Evolutionary conservation across 1,140 invertebrate species (phyloP).

Genomic region (Bathynomus jamesi): DNA sequence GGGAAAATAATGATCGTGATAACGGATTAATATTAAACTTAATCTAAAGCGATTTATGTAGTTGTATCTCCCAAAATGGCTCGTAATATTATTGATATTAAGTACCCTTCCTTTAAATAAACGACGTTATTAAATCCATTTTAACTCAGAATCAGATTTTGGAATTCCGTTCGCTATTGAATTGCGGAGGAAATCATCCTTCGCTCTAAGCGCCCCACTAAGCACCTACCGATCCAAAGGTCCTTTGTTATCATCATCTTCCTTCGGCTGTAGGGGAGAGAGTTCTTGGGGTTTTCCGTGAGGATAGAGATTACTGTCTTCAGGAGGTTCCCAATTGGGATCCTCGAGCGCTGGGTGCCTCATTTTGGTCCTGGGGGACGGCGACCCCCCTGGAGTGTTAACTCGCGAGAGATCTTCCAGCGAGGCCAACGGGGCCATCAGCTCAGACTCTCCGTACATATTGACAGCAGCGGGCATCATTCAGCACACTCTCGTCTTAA

Average conservation of each 20-base stretch:
- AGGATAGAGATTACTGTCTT: conserved; percentile 18
- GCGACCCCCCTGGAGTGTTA: conserved; percentile 38
- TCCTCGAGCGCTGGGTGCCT: conserved; percentile 29
- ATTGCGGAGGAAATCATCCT: no score
- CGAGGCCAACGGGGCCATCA: conserved; percentile 38
- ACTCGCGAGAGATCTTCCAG: conserved; percentile 39
- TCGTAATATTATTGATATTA: no score
- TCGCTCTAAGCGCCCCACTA: no score
- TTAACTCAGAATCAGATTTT: no score
- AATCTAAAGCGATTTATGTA: no score
- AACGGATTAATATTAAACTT: no score
- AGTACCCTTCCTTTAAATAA: no score
- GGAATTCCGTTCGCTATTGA: no score
- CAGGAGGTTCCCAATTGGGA: conserved; percentile 33
- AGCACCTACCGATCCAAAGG: conserved; percentile 27
- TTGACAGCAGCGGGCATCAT: neutral
- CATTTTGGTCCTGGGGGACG: conserved; percentile 24
- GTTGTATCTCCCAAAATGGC: no score
- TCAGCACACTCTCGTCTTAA: no score
- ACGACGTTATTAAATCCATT: no score
- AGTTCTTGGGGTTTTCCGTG: conserved; percentile 2
- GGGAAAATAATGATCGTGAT: no score
- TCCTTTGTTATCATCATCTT: conserved; percentile 18
- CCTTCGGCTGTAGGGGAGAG: conserved; percentile 22
- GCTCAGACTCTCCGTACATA: conserved; percentile 17